Percentiles rank a stretch among this genome's conserved stretches.
These are phyloP conservation scores for Miltochrista miniata DNA, from an alignment of 2,888 invertebrate genomes.

Conservation along the genomic window DNA sequence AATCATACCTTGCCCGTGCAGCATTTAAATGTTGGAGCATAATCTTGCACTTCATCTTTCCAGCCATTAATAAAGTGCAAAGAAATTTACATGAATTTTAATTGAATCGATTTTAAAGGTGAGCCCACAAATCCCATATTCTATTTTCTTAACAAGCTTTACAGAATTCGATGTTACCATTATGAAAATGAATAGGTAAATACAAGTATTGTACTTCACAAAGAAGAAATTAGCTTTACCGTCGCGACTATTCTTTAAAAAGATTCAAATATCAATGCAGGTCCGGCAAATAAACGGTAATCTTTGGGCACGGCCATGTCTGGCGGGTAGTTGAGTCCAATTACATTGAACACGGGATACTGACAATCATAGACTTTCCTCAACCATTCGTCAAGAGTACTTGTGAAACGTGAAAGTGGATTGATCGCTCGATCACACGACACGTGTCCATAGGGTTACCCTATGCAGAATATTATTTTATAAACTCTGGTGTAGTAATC, in stretches of 20 bases:
- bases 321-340: slow-evolving; percentile 43
- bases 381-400: slow-evolving; percentile 44
- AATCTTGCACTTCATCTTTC: slow-evolving; percentile 1
- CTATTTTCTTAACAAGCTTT: too few relatives aligned
- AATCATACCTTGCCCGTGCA: slow-evolving; percentile 43
- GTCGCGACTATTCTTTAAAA: slow-evolving; percentile 20
- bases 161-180: slow-evolving; percentile 1
- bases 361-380: slow-evolving; percentile 57
- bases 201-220: slow-evolving; percentile 14
- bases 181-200: slow-evolving; percentile 3
- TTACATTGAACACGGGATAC: slow-evolving; percentile 45
- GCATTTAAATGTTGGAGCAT: slow-evolving; percentile 26
- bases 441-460: slow-evolving; percentile 38
- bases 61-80: slow-evolving; percentile 12
- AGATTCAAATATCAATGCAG: slow-evolving; percentile 35
- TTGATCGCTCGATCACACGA: slow-evolving; percentile 59
- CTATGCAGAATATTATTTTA: background rate
- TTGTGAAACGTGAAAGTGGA: slow-evolving; percentile 60
- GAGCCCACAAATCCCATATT: slow-evolving; percentile 11
- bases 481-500: too few relatives aligned
- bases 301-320: slow-evolving; percentile 16
- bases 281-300: slow-evolving; percentile 27
- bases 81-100: slow-evolving; percentile 10
- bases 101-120: slow-evolving; percentile 15
- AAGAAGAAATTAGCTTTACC: slow-evolving; percentile 9